Percentiles rank a stretch among this genome's conserved stretches.
Evolutionary conservation across 2,888 invertebrate genomes (phyloP).

Genomic region (Pterostichus niger): DNA sequence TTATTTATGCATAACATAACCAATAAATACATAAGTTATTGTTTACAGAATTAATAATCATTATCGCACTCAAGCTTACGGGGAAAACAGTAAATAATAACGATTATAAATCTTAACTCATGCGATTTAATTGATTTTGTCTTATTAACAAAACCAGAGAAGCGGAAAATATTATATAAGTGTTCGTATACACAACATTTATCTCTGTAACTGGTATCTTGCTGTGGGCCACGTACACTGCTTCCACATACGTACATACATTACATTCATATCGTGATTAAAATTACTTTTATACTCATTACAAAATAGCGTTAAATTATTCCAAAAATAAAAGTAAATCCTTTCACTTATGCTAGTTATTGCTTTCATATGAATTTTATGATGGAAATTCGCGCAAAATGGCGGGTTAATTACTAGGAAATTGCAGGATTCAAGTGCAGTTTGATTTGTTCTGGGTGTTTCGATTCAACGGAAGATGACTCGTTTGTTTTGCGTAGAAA

Average conservation of each 20-base stretch:
- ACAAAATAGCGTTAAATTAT: slow-evolving; percentile 32
- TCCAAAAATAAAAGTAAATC: background rate
- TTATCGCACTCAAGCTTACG: slow-evolving; percentile 5
- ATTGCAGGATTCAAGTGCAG: background rate
- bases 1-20: background rate
- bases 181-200: background rate
- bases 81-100: slow-evolving; percentile 42
- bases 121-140: slow-evolving; percentile 48
- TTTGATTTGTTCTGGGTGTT: slow-evolving; percentile 4
- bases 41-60: slow-evolving; percentile 3
- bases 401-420: slow-evolving; percentile 10
- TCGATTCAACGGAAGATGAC: background rate
- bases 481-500: background rate
- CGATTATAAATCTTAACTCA: slow-evolving; percentile 36
- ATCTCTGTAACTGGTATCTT: slow-evolving; percentile 20
- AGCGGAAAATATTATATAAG: slow-evolving; percentile 43
- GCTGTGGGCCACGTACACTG: background rate
- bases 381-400: background rate
- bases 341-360: slow-evolving; percentile 11
- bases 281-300: slow-evolving; percentile 11
- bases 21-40: background rate
- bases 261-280: background rate
- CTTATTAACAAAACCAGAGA: slow-evolving; percentile 23
- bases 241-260: slow-evolving; percentile 18
- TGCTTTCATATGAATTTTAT: slow-evolving; percentile 10